Conservation (phyloP, 2,113 vertebrate genomes). For the Pseudorasbora parva region DNA sequence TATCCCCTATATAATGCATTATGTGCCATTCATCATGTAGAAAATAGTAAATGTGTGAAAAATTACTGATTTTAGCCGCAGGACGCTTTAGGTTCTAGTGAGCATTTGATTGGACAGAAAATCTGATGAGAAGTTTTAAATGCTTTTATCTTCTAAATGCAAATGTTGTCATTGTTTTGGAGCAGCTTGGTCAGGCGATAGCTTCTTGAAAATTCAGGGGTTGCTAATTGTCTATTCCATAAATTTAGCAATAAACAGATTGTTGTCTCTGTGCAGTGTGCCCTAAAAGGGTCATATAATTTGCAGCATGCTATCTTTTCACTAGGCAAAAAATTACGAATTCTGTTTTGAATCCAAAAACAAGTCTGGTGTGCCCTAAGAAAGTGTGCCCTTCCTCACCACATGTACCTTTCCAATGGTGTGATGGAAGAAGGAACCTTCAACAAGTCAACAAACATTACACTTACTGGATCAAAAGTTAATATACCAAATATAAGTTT, state of each 20-base stretch:
- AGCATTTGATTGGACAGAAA: too few relatives aligned
- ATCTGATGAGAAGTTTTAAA: too few relatives aligned
- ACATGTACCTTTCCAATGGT: background rate
- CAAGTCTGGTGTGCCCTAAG: background rate
- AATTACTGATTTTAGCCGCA: too few relatives aligned
- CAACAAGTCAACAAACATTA: background rate
- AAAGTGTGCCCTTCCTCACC: background rate
- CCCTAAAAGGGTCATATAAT: constrained; percentile 9
- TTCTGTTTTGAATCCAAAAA: background rate
- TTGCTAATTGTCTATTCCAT: background rate
- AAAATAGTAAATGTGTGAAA: too few relatives aligned
- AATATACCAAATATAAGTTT: background rate
- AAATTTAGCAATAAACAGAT: background rate
- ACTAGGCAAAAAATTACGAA: background rate
- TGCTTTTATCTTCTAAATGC: too few relatives aligned
- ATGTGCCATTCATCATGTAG: too few relatives aligned
- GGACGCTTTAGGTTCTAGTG: too few relatives aligned
- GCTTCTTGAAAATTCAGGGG: background rate
- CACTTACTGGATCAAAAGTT: background rate
- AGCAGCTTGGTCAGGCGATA: background rate
- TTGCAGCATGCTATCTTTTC: background rate
- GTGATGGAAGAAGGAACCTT: background rate
- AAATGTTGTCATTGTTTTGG: too few relatives aligned
- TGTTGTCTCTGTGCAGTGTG: background rate
- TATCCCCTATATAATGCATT: too few relatives aligned